Conservation (phyloP, 2,113 vertebrate species). For the Ursus arctos region DNA sequence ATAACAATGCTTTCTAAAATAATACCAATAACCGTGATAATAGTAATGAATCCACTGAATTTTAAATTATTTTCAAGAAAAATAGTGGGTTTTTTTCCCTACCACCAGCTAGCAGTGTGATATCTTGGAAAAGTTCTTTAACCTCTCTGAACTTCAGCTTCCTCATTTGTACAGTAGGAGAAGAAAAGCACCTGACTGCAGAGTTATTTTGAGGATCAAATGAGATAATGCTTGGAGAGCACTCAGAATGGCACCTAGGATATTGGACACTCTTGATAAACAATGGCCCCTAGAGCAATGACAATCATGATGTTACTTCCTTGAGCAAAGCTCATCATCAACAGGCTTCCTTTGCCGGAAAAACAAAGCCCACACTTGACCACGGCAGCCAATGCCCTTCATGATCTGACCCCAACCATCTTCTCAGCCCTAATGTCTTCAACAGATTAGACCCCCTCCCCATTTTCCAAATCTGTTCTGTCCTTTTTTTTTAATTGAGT, state of each 20-base stretch:
- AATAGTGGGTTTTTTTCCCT: not conserved
- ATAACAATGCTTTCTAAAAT: not conserved
- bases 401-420: not conserved
- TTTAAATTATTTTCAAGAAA: constrained; percentile 51
- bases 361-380: constrained; percentile 7
- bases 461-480: not conserved
- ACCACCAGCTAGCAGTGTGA: not conserved
- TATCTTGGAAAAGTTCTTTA: not conserved
- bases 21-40: not conserved
- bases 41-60: not conserved
- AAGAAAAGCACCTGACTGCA: not conserved
- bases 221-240: not conserved
- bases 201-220: not conserved
- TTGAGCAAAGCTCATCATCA: constrained; percentile 8
- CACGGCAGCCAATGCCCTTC: not conserved
- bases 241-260: not conserved
- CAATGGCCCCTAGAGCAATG: not conserved
- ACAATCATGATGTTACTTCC: not conserved
- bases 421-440: not conserved
- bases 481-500: not conserved
- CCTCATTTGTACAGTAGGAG: not conserved
- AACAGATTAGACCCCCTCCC: not conserved
- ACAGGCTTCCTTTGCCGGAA: not conserved
- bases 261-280: not conserved
- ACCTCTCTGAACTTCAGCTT: not conserved